Evolutionary conservation across 2,888 invertebrate species (phyloP), one percentile per base, ranked within the genome.

Genomic region (Ethmia dodecea): DNA sequence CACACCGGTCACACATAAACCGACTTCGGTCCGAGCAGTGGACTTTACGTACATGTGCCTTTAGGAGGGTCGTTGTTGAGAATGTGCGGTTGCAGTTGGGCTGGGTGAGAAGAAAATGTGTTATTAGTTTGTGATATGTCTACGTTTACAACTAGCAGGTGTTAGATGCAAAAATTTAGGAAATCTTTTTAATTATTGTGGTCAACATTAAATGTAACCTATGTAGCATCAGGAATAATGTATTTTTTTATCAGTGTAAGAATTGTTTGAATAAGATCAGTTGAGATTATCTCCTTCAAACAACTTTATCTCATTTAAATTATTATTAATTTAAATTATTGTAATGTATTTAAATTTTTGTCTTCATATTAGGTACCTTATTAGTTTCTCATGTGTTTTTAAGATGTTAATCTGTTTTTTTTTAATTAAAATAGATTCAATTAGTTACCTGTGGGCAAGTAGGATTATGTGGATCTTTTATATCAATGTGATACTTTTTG

Each of bases 21-120:
- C 22, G 24, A 10, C 26, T 42, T 3, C 32, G 44, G 2, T 48
- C 45, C 0, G 55, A 44, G 26, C 52, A 58, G 29, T 63, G 62
- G 1, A 61, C 54, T 37, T 58, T 59, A 3, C 63, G 55, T 9
- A 65, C 39, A 18, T 65, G 63, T 0, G 53, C 47, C 28, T 47
- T 53, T 0, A 63, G 37, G 1, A 60, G 45, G 1, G 39, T 42
- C 1, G 29, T 13, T 11, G 46, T 38, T 12, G 47, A 18, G 33
- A 62, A 62, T 1, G 30, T 10, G 16, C 49, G 51, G 0, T 31
- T 34, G 37, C 62, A 62, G 26, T 45, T 37, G n/a, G 35, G 34
- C 64, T 61, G 42, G 3, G 49, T 51, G 5, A 38, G 37, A 35
- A 15, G 22, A 26, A 9, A 1, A 8, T 2, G 6, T 18, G 18